A percentile compares a stretch with the other conserved stretches of the same genome.
phyloP scores from a whole-genome alignment of 2,888 invertebrate genomes.

The Venusia cambrica region DNA sequence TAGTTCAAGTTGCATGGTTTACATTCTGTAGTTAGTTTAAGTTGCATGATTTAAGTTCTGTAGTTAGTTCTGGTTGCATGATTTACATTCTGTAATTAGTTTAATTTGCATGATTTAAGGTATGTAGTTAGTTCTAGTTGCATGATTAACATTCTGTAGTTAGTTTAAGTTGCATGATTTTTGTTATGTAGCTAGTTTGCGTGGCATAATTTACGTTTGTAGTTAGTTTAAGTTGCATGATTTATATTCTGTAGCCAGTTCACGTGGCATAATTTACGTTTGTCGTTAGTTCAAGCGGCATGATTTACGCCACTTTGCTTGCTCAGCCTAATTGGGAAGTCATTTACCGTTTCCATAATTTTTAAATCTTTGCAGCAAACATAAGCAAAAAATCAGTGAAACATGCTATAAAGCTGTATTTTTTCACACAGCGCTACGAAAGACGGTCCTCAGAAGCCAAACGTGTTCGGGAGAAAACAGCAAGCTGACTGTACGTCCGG shows the following conservation, averaged over 20 bases:
- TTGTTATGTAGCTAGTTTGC: too few relatives aligned
- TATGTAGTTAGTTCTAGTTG: constrained; percentile 7
- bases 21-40: constrained; percentile 14
- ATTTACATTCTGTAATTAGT: constrained; percentile 13
- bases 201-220: too few relatives aligned
- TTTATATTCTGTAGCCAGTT: too few relatives aligned
- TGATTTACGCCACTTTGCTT: too few relatives aligned
- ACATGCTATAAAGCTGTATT: constrained; percentile 5
- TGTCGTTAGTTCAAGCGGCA: too few relatives aligned
- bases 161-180: constrained; percentile 7
- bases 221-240: too few relatives aligned
- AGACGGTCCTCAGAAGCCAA: constrained; percentile 42
- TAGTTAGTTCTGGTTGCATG: constrained; percentile 9
- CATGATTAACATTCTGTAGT: constrained; percentile 13
- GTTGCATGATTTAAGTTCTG: constrained; percentile 3
- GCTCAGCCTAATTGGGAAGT: too few relatives aligned
- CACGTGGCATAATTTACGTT: too few relatives aligned
- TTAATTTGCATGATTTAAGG: constrained; percentile 4
- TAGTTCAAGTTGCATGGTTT: constrained; percentile 12
- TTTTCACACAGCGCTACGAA: constrained; percentile 51
- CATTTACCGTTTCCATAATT: too few relatives aligned
- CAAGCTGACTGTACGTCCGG: constrained; percentile 52
- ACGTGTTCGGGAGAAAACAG: constrained; percentile 47
- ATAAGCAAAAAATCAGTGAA: neutral
- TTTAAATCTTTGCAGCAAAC: too few relatives aligned